phyloP scores from a whole-genome alignment of 2,797 vertebrate species.

The Xenops minutus region DNA sequence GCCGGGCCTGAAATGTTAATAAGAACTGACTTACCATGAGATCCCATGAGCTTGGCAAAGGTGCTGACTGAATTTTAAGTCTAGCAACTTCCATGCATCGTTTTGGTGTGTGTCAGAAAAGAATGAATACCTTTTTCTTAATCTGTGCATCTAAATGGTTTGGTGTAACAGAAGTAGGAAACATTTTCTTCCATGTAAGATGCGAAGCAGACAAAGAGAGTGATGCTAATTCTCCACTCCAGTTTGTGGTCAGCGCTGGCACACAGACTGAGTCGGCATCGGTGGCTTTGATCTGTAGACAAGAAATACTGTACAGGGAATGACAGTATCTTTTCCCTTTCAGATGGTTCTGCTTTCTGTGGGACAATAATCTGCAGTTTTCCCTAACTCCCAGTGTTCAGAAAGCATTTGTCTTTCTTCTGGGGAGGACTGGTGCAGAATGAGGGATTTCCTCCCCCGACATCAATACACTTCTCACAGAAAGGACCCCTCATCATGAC shows the following conservation, averaged over 20 bases:
- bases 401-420: background rate
- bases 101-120: background rate
- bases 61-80: conserved; percentile 24
- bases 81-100: background rate
- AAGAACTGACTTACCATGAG: conserved; percentile 32
- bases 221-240: background rate
- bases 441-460: background rate
- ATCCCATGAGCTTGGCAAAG: background rate
- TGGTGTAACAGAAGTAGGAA: background rate
- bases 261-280: background rate
- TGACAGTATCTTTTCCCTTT: background rate
- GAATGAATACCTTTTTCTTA: background rate
- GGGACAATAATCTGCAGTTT: background rate
- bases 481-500: background rate
- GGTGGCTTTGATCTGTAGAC: background rate
- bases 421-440: background rate
- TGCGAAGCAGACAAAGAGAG: background rate
- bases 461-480: background rate
- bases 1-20: conserved; percentile 38
- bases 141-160: background rate
- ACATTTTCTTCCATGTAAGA: background rate
- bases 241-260: background rate
- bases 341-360: background rate
- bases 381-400: background rate
- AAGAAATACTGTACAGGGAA: background rate